Evolutionary conservation across 2,888 invertebrate species (phyloP).

Genomic region (Pycnomerus fuliginosus): DNA sequence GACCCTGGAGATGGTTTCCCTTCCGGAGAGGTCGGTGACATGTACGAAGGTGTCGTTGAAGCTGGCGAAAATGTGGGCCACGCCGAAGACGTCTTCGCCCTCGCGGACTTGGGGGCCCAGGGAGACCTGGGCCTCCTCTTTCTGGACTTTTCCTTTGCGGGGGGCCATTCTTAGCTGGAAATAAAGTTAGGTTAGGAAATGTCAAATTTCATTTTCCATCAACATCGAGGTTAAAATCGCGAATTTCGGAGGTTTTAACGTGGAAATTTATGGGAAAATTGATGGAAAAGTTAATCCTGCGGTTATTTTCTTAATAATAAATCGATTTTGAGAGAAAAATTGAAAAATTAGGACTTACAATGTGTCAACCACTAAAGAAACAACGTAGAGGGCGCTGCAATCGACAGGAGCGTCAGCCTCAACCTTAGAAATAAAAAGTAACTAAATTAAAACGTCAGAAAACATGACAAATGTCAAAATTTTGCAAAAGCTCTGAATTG

Average conservation of each 20-base stretch:
- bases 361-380: conserved; percentile 7
- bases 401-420: too few species aligned
- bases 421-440: too few species aligned
- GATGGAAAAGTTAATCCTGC: conserved; percentile 1
- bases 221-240: background rate
- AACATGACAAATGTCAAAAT: too few species aligned
- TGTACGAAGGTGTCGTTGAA: conserved; percentile 99
- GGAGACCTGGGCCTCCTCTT: conserved; percentile 95
- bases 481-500: too few species aligned
- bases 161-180: conserved; percentile 77
- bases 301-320: background rate
- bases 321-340: conserved; percentile 1
- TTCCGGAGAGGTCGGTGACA: conserved; percentile 98
- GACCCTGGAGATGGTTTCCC: conserved; percentile 91
- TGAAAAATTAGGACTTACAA: conserved; percentile 10
- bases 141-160: conserved; percentile 93
- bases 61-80: conserved; percentile 99
- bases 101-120: conserved; percentile 95
- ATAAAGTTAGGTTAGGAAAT: background rate
- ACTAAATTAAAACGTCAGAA: too few species aligned
- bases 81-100: conserved; percentile 97
- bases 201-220: background rate
- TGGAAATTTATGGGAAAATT: background rate
- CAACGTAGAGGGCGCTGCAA: conserved; percentile 26
- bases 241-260: background rate